These are phyloP conservation scores for Spondyliosoma cantharus DNA, from an alignment of 2,797 vertebrate genomes.

Conservation along the genomic window DNA sequence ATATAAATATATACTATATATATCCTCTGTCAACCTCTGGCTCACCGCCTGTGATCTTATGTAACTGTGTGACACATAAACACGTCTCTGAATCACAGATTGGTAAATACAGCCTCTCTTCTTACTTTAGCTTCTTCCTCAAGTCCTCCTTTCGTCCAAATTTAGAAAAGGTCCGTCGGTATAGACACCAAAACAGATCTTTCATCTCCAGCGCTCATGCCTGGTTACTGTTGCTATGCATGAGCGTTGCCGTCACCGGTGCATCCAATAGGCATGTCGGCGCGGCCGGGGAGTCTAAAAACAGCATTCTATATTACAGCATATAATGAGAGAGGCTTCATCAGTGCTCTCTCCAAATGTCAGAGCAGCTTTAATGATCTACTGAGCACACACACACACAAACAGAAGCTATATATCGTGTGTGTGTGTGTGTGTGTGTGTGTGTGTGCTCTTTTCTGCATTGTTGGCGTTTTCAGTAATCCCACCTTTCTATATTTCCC, in stretches of 20 bases:
- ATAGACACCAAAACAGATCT: constrained; percentile 73
- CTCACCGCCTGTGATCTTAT: constrained; percentile 15
- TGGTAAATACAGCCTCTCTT: constrained; percentile 20
- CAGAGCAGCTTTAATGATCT: constrained; percentile 80
- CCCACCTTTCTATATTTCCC: constrained; percentile 58
- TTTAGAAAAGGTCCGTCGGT: constrained; percentile 70
- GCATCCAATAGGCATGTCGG: constrained; percentile 80
- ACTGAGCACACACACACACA: constrained; percentile 20
- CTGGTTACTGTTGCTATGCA: constrained; percentile 88
- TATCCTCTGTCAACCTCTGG: not conserved
- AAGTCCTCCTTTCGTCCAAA: constrained; percentile 65
- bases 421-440: constrained; percentile 39
- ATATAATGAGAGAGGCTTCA: constrained; percentile 80
- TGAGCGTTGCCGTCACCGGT: constrained; percentile 76
- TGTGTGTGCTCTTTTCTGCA: constrained; percentile 63
- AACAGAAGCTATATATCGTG: constrained; percentile 30
- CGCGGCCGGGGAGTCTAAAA: constrained; percentile 78
- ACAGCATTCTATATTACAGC: constrained; percentile 82
- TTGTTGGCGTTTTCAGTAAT: constrained; percentile 64
- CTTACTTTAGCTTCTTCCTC: constrained; percentile 33
- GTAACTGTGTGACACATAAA: constrained; percentile 22
- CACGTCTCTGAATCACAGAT: constrained; percentile 17
- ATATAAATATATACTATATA: not conserved
- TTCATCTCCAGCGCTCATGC: constrained; percentile 78
- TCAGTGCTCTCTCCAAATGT: constrained; percentile 81